Percentiles rank a stretch among this genome's conserved stretches.
phyloP scores from a whole-genome alignment of 2,888 invertebrate genomes.

The Trachelus troglodyta region DNA sequence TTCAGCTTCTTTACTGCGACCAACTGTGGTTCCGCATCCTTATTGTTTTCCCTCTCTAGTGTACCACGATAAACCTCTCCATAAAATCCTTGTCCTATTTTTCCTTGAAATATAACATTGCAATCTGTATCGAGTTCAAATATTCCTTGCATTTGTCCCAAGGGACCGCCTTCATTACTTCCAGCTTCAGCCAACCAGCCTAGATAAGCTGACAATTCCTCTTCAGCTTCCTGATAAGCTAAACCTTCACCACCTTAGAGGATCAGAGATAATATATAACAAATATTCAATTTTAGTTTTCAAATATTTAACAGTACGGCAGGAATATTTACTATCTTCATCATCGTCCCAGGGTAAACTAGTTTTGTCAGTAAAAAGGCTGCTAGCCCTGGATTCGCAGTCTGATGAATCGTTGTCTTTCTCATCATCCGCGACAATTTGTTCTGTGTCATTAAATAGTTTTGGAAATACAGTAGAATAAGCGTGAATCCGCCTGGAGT shows the following conservation, averaged over 20 bases:
- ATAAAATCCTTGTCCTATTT: slow-evolving; percentile 83
- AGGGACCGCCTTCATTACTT: slow-evolving; percentile 37
- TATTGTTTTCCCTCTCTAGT: slow-evolving; percentile 71
- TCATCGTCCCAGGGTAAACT: slow-evolving; percentile 56
- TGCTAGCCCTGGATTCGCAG: slow-evolving; percentile 53
- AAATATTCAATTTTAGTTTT: neutral
- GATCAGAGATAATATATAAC: slow-evolving; percentile 7
- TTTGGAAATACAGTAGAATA: slow-evolving; percentile 70
- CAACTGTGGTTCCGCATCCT: slow-evolving; percentile 67
- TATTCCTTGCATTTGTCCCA: slow-evolving; percentile 68
- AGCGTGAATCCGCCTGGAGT: slow-evolving; percentile 72
- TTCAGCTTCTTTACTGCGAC: slow-evolving; percentile 79
- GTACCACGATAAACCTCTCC: slow-evolving; percentile 86
- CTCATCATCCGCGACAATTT: slow-evolving; percentile 35
- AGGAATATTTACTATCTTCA: slow-evolving; percentile 43
- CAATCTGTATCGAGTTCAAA: slow-evolving; percentile 71
- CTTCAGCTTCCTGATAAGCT: slow-evolving; percentile 43
- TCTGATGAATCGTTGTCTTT: slow-evolving; percentile 56
- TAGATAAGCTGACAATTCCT: slow-evolving; percentile 47
- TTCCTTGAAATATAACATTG: slow-evolving; percentile 72
- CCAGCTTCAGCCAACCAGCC: slow-evolving; percentile 46
- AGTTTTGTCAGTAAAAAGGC: slow-evolving; percentile 54
- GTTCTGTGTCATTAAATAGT: slow-evolving; percentile 43
- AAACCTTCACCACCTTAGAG: slow-evolving; percentile 33
- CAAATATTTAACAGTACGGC: neutral